Evolutionary conservation across 2,888 invertebrate genomes (phyloP).

Genomic region (Lydus trimaculatus): DNA sequence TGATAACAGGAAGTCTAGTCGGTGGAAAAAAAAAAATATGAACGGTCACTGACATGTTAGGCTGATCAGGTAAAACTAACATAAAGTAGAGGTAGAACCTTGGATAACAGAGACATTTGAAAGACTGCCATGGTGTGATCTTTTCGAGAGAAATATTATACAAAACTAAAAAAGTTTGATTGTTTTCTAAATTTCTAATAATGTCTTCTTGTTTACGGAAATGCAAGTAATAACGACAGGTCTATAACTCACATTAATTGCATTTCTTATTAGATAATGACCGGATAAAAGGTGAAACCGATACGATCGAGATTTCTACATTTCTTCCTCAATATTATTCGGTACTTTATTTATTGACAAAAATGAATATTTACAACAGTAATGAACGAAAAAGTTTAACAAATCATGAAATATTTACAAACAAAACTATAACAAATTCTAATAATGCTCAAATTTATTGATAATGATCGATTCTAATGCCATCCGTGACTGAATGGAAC

Average conservation of each 20-base stretch:
- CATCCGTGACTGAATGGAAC: slow-evolving; percentile 44
- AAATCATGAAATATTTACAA: background rate
- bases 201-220: too few species aligned
- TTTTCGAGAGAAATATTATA: too few species aligned
- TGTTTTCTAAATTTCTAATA: background rate
- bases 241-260: too few species aligned
- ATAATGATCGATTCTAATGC: slow-evolving; percentile 2
- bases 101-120: background rate
- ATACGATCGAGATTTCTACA: too few species aligned
- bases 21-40: background rate
- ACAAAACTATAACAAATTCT: background rate
- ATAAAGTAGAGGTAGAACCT: too few species aligned
- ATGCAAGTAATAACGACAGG: too few species aligned
- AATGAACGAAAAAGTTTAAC: background rate
- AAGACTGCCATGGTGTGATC: too few species aligned
- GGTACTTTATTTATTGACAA: background rate
- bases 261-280: too few species aligned
- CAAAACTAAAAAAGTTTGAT: too few species aligned
- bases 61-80: background rate
- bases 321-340: too few species aligned
- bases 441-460: background rate
- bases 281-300: too few species aligned
- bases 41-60: background rate
- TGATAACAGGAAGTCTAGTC: background rate
- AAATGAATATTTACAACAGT: background rate